A percentile compares a stretch with the other conserved stretches of the same genome.
Conservation (phyloP, 2,797 vertebrate genomes). For the Rhinophrynus dorsalis region DNA sequence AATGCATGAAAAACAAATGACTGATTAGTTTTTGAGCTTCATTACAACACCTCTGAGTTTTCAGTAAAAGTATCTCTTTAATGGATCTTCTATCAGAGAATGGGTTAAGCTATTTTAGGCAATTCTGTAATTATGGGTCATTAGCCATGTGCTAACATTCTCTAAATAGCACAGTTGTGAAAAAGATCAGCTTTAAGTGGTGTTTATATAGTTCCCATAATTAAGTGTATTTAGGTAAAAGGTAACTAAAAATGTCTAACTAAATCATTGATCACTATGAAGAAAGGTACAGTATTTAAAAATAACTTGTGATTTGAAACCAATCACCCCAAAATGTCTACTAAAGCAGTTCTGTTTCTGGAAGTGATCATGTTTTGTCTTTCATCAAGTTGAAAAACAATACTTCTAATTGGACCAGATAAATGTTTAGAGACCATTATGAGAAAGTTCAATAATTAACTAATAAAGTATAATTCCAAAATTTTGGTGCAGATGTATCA, state of each 20-base stretch:
- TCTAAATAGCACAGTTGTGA: background rate
- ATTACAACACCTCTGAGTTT: no score
- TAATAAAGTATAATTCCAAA: no score
- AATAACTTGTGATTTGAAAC: background rate
- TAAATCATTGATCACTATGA: background rate
- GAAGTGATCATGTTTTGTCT: conserved; percentile 3
- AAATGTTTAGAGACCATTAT: no score
- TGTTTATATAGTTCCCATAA: conserved; percentile 23
- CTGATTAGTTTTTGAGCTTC: no score
- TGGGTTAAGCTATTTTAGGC: background rate
- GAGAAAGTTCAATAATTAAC: no score
- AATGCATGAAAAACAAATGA: no score
- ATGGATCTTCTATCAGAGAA: background rate
- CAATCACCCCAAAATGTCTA: background rate
- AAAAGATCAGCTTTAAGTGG: conserved; percentile 23
- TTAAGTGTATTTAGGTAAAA: conserved; percentile 26
- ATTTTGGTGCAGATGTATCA: no score
- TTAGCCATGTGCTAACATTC: conserved; percentile 37
- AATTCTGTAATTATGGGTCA: conserved; percentile 23
- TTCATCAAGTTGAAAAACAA: conserved; percentile 4
- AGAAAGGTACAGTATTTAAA: background rate
- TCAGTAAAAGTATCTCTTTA: background rate
- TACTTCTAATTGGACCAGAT: background rate
- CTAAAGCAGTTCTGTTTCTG: background rate
- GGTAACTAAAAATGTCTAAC: conserved; percentile 26